Evolutionary conservation across 2,888 invertebrate species (phyloP).

Genomic region (Drosophila atripex): DNA sequence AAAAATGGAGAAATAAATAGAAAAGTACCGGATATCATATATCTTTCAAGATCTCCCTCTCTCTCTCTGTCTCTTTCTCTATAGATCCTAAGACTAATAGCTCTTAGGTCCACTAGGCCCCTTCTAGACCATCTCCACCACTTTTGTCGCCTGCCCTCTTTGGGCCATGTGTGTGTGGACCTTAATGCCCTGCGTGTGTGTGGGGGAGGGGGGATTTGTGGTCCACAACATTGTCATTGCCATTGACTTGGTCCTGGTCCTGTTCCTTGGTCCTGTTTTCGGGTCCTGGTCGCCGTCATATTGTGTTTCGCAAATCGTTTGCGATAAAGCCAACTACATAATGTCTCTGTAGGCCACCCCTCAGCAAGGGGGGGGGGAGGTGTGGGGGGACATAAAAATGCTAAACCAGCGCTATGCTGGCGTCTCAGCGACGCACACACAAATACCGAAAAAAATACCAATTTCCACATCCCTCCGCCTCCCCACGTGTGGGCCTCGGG

Average conservation of each 20-base stretch:
- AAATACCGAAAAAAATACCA: slow-evolving; percentile 25
- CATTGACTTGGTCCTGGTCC: slow-evolving; percentile 22
- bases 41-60: no score
- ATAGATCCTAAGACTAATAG: no score
- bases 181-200: slow-evolving; percentile 1
- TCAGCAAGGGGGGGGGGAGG: background rate
- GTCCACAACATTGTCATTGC: slow-evolving; percentile 55
- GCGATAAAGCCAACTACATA: slow-evolving; percentile 79
- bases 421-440: slow-evolving; percentile 61
- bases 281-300: slow-evolving; percentile 64
- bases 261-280: slow-evolving; percentile 21
- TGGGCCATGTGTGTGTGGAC: slow-evolving; percentile 20
- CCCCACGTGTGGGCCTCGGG: slow-evolving; percentile 37
- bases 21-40: no score
- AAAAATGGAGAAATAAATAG: no score
- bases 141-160: slow-evolving; percentile 61
- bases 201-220: slow-evolving; percentile 38
- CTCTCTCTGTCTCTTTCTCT: no score
- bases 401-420: slow-evolving; percentile 73
- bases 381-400: slow-evolving; percentile 62
- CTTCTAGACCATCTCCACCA: background rate
- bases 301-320: slow-evolving; percentile 78
- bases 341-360: slow-evolving; percentile 66
- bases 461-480: slow-evolving; percentile 14
- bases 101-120: background rate